phyloP scores from a whole-genome alignment of 1,140 invertebrate species.

The Bombus waltoni region DNA sequence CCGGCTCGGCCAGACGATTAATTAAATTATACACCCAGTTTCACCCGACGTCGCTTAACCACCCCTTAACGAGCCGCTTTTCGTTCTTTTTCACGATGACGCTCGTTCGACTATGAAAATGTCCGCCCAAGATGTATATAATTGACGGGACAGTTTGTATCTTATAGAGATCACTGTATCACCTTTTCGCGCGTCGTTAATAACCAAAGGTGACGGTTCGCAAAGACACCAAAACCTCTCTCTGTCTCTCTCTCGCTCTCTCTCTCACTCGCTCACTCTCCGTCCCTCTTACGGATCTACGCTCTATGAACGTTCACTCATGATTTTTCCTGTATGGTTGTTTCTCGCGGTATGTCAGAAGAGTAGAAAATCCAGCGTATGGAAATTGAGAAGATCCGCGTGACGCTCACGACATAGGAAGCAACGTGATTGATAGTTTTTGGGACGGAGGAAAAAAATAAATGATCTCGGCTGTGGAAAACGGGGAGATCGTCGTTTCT shows the following conservation, averaged over 20 bases:
- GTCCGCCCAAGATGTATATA: background rate
- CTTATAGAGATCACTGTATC: background rate
- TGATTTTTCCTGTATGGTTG: background rate
- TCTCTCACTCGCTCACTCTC: too few relatives aligned
- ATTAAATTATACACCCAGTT: conserved; percentile 46
- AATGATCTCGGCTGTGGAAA: conserved; percentile 49
- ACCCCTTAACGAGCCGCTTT: conserved; percentile 26
- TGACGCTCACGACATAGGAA: conserved; percentile 1
- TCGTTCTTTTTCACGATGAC: conserved; percentile 1
- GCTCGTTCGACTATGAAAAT: conserved; percentile 13
- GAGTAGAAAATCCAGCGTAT: background rate
- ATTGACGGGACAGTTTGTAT: background rate
- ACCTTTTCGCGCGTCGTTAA: background rate
- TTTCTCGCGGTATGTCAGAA: background rate
- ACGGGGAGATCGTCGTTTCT: conserved; percentile 28
- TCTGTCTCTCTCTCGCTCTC: background rate
- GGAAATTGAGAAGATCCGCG: conserved; percentile 29
- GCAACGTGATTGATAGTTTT: conserved; percentile 52
- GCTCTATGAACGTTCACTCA: background rate
- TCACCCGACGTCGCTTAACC: conserved; percentile 28
- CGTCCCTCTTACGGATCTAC: background rate
- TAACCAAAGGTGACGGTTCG: background rate
- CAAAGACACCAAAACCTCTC: background rate
- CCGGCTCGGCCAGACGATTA: conserved; percentile 19
- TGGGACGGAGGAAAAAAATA: conserved; percentile 48